A percentile compares a stretch with the other conserved stretches of the same genome.
These are phyloP conservation scores for Zootermopsis nevadensis DNA, from an alignment of 2,888 invertebrate genomes.

Conservation along the genomic window DNA sequence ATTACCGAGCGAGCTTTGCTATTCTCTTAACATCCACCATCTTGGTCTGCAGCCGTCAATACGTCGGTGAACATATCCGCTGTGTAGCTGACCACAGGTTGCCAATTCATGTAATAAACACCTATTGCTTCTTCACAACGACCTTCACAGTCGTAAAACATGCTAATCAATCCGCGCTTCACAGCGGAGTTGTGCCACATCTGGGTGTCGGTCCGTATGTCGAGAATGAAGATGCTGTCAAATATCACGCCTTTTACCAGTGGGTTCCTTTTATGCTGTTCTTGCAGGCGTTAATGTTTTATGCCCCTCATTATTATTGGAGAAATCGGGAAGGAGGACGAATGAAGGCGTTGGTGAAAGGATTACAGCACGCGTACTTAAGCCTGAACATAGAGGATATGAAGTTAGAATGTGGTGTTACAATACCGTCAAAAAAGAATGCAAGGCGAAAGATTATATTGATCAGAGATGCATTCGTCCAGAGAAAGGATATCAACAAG, in stretches of 20 bases:
- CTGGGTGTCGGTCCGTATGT: slow-evolving; percentile 58
- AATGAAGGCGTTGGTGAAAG: slow-evolving; percentile 56
- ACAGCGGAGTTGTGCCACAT: slow-evolving; percentile 50
- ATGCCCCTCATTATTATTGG: slow-evolving; percentile 61
- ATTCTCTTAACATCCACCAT: no score
- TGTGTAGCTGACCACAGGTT: slow-evolving; percentile 53
- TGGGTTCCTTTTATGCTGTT: slow-evolving; percentile 64
- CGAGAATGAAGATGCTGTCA: slow-evolving; percentile 55
- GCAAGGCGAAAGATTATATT: slow-evolving; percentile 23
- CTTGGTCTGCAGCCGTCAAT: slow-evolving; percentile 39
- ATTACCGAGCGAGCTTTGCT: no score
- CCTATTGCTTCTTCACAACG: slow-evolving; percentile 55
- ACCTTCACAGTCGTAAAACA: slow-evolving; percentile 50
- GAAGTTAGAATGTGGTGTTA: background rate
- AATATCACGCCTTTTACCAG: slow-evolving; percentile 63
- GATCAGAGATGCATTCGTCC: slow-evolving; percentile 47
- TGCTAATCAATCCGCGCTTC: slow-evolving; percentile 17
- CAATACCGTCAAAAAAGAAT: slow-evolving; percentile 42
- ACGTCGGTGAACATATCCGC: slow-evolving; percentile 56
- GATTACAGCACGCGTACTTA: slow-evolving; percentile 40
- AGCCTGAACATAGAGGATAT: slow-evolving; percentile 29
- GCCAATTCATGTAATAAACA: slow-evolving; percentile 55
- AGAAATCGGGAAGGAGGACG: slow-evolving; percentile 60
- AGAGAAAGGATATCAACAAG: slow-evolving; percentile 47
- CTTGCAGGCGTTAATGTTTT: slow-evolving; percentile 62